Conservation (phyloP, 1,140 invertebrate species). For the Drosophila novamexicana region DNA sequence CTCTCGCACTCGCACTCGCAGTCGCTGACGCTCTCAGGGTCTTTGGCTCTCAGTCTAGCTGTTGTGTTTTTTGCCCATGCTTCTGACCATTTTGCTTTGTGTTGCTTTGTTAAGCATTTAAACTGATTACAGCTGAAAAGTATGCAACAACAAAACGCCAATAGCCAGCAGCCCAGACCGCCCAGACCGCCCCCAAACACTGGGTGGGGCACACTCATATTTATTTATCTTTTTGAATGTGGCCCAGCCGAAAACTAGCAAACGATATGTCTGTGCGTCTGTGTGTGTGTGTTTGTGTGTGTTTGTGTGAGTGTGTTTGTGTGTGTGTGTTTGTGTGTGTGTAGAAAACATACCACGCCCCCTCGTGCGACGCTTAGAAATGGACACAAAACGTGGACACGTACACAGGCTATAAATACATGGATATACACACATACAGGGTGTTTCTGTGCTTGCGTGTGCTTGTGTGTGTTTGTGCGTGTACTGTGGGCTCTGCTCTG, state of each 20-base stretch:
- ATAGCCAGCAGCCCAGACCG: constrained; percentile 6
- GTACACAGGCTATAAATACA: constrained; percentile 25
- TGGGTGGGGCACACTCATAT: constrained; percentile 71
- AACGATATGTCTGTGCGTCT: constrained; percentile 7
- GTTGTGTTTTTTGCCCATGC: constrained; percentile 4
- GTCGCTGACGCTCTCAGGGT: background rate
- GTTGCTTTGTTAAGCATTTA: constrained; percentile 80
- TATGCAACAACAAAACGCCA: constrained; percentile 66
- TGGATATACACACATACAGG: background rate
- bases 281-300: background rate
- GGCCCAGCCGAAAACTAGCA: constrained; percentile 46
- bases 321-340: constrained; percentile 26
- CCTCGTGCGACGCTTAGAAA: constrained; percentile 53
- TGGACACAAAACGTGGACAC: constrained; percentile 30
- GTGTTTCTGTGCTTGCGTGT: background rate
- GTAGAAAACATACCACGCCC: constrained; percentile 64
- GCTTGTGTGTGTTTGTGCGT: background rate
- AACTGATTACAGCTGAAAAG: constrained; percentile 82
- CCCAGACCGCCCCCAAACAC: background rate
- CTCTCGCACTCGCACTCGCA: background rate
- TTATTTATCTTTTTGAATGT: constrained; percentile 81
- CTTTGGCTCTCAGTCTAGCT: background rate
- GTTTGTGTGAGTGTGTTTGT: too few relatives aligned
- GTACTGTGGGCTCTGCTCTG: background rate
- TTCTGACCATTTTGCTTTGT: constrained; percentile 27